A percentile compares a stretch with the other conserved stretches of the same genome.
Conservation (phyloP, 2,113 vertebrate genomes). For the Pipa parva region DNA sequence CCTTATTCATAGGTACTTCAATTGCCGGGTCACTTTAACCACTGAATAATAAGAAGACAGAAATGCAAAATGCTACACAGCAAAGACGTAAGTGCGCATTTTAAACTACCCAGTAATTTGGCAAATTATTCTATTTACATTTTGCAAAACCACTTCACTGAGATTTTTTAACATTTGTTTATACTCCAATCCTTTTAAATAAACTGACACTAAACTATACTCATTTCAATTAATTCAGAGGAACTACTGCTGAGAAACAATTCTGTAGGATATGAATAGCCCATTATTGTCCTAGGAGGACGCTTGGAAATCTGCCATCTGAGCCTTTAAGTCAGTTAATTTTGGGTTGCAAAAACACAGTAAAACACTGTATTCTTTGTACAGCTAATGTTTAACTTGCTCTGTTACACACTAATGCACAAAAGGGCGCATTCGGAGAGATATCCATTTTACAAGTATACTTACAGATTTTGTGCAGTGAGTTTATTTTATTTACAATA, state of each 20-base stretch:
- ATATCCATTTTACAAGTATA: neutral
- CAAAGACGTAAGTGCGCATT: neutral
- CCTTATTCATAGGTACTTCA: constrained; percentile 5
- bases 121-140: neutral
- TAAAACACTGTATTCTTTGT: constrained; percentile 47
- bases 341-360: constrained; percentile 50
- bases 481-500: no score
- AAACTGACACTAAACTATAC: constrained; percentile 54
- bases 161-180: constrained; percentile 3
- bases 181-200: constrained; percentile 41
- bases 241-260: constrained; percentile 60
- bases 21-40: neutral
- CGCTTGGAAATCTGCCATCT: constrained; percentile 45
- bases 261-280: constrained; percentile 52
- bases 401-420: constrained; percentile 6
- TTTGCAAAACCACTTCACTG: neutral
- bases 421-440: constrained; percentile 18
- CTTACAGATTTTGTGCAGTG: neutral
- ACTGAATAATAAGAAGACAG: neutral
- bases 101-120: neutral
- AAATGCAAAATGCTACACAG: constrained; percentile 10
- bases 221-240: constrained; percentile 67
- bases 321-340: constrained; percentile 49
- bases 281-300: constrained; percentile 54
- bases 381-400: constrained; percentile 39